Conservation (phyloP, 2,113 vertebrate species). For the Meleagris gallopavo region DNA sequence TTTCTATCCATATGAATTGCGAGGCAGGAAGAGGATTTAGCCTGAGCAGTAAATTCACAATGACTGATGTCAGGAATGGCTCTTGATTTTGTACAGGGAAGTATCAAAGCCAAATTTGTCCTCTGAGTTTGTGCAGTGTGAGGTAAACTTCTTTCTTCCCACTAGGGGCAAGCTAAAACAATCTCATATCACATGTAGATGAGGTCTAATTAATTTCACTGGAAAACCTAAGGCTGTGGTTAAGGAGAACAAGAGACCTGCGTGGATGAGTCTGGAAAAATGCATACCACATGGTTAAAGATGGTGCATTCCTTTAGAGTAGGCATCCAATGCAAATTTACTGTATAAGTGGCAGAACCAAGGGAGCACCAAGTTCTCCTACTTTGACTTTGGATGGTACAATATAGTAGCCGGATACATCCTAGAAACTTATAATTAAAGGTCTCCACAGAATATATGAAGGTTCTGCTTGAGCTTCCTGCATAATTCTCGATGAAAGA, state of each 20-base stretch:
- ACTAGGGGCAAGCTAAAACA: neutral
- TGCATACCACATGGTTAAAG: neutral
- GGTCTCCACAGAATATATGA: slow-evolving; percentile 22
- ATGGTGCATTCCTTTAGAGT: neutral
- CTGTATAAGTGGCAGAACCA: neutral
- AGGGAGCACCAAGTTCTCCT: neutral
- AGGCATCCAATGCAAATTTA: neutral
- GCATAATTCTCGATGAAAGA: slow-evolving; percentile 46
- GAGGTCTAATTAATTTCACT: neutral
- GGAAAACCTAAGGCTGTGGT: neutral
- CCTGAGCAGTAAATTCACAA: neutral
- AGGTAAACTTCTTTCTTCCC: neutral
- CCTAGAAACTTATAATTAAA: slow-evolving; percentile 51
- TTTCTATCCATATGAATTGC: neutral
- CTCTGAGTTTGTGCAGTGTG: neutral
- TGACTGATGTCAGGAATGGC: neutral
- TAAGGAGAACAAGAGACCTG: neutral
- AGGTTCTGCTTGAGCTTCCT: slow-evolving; percentile 41
- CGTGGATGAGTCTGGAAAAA: neutral
- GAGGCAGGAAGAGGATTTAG: neutral
- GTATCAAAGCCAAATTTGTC: neutral
- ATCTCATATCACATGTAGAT: neutral
- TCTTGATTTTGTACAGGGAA: neutral
- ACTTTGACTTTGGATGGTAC: neutral
- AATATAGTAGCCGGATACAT: neutral